A percentile compares a stretch with the other conserved stretches of the same genome.
phyloP scores from a whole-genome alignment of 2,113 vertebrate genomes.

The Calidris pugnax region DNA sequence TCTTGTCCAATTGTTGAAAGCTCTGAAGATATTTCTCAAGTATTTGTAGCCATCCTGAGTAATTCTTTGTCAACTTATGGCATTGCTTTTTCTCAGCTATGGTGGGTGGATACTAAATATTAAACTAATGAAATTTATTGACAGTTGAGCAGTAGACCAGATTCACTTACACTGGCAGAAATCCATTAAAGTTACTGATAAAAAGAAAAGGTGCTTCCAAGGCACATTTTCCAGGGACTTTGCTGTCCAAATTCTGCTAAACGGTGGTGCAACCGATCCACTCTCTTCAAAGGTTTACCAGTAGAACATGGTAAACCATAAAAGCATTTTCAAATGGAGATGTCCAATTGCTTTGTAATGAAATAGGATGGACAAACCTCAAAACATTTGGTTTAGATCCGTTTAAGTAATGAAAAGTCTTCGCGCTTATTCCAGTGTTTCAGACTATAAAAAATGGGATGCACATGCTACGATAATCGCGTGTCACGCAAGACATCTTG shows the following conservation, averaged over 20 bases:
- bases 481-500: background rate
- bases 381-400: background rate
- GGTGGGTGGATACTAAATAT: background rate
- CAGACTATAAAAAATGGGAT: background rate
- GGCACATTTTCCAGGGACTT: background rate
- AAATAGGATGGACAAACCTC: background rate
- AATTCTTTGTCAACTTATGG: background rate
- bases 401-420: background rate
- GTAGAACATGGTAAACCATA: background rate
- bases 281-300: background rate
- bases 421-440: background rate
- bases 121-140: background rate
- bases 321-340: background rate
- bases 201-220: background rate
- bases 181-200: background rate
- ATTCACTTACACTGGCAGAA: background rate
- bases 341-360: background rate
- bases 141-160: background rate
- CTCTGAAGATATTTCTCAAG: conserved; percentile 32
- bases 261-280: background rate
- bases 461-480: background rate
- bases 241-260: background rate
- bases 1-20: background rate
- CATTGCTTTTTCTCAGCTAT: background rate
- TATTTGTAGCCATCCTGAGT: background rate